Conservation (phyloP, 2,797 vertebrate species). For the Acridotheres tristis region DNA sequence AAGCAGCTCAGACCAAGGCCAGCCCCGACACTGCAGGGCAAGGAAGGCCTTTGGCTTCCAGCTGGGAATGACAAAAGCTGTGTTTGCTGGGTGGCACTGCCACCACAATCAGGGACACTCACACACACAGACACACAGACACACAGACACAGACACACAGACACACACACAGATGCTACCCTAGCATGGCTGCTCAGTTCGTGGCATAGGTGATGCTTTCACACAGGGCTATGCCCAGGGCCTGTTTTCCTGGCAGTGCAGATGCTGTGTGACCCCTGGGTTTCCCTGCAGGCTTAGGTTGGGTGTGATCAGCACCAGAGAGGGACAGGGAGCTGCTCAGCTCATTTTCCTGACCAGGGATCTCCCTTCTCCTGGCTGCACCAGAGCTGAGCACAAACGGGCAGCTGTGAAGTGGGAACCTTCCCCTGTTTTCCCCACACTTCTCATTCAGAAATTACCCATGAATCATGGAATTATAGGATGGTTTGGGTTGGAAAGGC, state of each 20-base stretch:
- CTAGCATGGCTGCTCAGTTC: background rate
- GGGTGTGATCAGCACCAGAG: background rate
- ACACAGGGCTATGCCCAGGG: fast-evolving
- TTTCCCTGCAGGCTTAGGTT: background rate
- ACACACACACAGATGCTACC: background rate
- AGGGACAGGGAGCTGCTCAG: background rate
- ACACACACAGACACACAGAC: too few relatives aligned
- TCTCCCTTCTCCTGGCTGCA: background rate
- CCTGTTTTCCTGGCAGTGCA: background rate
- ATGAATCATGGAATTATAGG: background rate
- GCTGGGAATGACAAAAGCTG: background rate
- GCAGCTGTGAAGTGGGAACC: background rate
- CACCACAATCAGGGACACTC: background rate
- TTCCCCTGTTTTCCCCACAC: background rate
- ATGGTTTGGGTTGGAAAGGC: background rate
- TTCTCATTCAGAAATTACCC: background rate
- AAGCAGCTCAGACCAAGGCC: background rate
- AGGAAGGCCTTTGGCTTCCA: background rate
- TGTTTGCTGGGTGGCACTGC: background rate
- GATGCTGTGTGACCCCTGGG: fast-evolving
- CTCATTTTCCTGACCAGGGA: background rate
- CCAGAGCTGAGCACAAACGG: background rate
- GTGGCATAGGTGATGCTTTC: background rate
- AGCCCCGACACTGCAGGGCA: background rate
- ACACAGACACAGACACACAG: too few relatives aligned